Base-by-base conservation (phyloP, 2,888 invertebrate species). In the Cryptops parisi region DNA sequence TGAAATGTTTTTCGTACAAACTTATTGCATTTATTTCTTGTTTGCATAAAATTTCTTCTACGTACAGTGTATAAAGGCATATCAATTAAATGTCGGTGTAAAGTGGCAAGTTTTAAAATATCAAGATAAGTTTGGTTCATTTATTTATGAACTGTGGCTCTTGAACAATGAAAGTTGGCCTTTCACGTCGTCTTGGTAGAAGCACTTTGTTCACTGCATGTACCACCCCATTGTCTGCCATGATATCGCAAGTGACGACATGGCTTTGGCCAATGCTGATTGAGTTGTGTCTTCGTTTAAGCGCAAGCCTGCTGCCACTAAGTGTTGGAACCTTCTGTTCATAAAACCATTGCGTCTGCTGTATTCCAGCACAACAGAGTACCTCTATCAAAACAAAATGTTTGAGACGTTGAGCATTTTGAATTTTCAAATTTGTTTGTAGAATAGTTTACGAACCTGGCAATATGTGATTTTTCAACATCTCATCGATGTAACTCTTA, bases 391-490 rank as follows among this genome's bases (percentile, higher is more conserved):
- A 40, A 1, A 40, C 33, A 33, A 33, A 9, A 9, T 33, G 33
- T 33, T 33, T 15, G 6, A 33, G 33, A 41, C 9, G 6, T 33
- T 41, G 43, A 6, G n/a, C 9, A n/a, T 12, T 41, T 41, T 41
- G 12, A 41, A 17, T 33, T 33, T 33, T 33, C 38, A 33, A 33
- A 33, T 33, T 33, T 15, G 15, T 33, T 33, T 33, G 33, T 9
- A 9, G 6, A 9, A 9, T 33, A 33, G 33, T 41, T 26, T 58
- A 59, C 64, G n/a, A n/a, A 74, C 77, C 76, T 63, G 70, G 68
- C 38, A 76, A 61, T 52, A 78, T 68, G 59, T 78, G 78, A 50
- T 71, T 69, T 59, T 72, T 72, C 39, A 78, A 62, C 3, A 76
- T 61, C 41, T 65, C 60, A 56, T 70, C 70, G 9, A 76, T 74